Evolutionary conservation across 2,888 invertebrate genomes (phyloP).

Genomic region (Diarsia dahlii): DNA sequence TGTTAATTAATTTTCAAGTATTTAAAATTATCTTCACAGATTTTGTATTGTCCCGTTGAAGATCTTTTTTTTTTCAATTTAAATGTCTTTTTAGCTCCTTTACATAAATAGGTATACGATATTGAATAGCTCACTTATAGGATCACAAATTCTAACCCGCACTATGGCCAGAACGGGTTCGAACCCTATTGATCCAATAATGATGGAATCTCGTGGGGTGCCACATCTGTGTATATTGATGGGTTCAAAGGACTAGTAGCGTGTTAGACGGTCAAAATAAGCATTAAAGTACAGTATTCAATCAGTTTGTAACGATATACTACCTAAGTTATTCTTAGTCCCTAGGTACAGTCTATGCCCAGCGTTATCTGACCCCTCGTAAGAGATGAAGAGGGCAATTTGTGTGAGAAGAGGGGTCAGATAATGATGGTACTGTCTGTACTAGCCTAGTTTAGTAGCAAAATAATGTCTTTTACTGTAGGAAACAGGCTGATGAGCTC

Average conservation of each 20-base stretch:
- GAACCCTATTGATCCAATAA: conserved; percentile 34
- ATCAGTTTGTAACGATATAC: neutral
- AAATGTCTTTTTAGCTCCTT: neutral
- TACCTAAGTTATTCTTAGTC: too few relatives aligned
- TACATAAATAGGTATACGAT: neutral
- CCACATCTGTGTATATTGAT: conserved; percentile 11
- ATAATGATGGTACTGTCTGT: too few relatives aligned
- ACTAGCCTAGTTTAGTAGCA: too few relatives aligned
- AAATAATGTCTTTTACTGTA: too few relatives aligned
- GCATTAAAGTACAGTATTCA: neutral
- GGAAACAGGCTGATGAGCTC: too few relatives aligned
- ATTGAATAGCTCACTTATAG: conserved; percentile 21
- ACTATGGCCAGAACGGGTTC: neutral
- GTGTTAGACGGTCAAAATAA: conserved; percentile 7
- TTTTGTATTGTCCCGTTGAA: neutral
- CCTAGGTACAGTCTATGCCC: too few relatives aligned
- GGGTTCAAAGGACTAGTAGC: neutral
- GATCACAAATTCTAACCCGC: neutral
- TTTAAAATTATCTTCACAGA: neutral
- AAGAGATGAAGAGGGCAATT: too few relatives aligned
- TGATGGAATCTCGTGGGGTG: conserved; percentile 1
- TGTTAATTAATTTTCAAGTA: neutral
- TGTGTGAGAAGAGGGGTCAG: too few relatives aligned
- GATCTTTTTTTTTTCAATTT: neutral
- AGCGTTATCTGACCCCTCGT: too few relatives aligned